These are phyloP conservation scores for Arnoldichthys spilopterus DNA, from an alignment of 2,797 vertebrate species.

Conservation along the genomic window DNA sequence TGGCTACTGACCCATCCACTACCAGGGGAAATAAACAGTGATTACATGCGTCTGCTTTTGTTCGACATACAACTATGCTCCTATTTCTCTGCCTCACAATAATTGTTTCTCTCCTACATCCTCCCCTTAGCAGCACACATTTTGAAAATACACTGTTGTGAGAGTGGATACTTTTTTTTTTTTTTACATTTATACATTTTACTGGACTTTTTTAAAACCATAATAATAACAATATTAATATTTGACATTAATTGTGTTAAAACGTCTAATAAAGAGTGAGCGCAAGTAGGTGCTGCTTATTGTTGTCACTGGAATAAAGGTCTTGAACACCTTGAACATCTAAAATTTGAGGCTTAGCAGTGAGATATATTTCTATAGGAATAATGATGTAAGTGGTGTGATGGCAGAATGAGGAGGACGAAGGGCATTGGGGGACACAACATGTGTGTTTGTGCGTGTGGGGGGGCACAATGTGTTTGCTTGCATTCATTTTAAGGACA, in stretches of 20 bases:
- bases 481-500: background rate
- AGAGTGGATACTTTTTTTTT: background rate
- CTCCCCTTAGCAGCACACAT: background rate
- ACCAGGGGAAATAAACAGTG: slow-evolving; percentile 79
- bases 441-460: background rate
- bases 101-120: slow-evolving; percentile 13
- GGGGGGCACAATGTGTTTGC: background rate
- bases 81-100: slow-evolving; percentile 26
- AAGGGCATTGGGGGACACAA: background rate
- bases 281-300: no score
- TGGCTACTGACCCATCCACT: slow-evolving; percentile 70
- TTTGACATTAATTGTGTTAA: background rate
- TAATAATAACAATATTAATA: background rate
- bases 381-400: background rate
- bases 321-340: background rate
- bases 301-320: background rate
- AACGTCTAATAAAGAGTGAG: background rate
- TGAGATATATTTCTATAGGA: no score
- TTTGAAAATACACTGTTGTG: background rate
- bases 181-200: background rate
- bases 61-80: slow-evolving; percentile 44
- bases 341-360: background rate
- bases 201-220: background rate
- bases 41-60: slow-evolving; percentile 61
- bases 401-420: background rate